Evolutionary conservation across 2,797 vertebrate genomes (phyloP), one percentile per base, ranked within the genome.

Genomic region (Mormyrus proboscirostris): DNA sequence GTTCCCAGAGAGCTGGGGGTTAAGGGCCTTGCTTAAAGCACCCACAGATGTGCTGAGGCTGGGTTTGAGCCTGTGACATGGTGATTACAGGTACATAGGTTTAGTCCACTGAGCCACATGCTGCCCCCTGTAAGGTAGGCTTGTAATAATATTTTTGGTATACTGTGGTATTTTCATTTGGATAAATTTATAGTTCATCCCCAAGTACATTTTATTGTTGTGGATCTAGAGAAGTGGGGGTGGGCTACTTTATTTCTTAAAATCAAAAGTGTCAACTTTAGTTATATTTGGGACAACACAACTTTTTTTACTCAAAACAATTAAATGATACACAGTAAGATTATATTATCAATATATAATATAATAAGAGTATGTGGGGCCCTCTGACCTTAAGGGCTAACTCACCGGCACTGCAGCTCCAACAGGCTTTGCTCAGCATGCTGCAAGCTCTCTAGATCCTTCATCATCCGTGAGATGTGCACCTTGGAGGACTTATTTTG

Each of bases 391-490:
- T 47, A 2, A 5, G 33, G 16, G 5, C 3, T 89, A 87, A 94
- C 95, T 93, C 92, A 99, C 98, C 97, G 98, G 93, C 96, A 96
- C 93, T 99, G 98, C 91, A 99, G 94, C 89, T 99, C 98, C 89
- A 96, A 92, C 41, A 99, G 97, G 93, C 98, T 99, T 92, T 97
- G 96, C 91, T 99, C 98, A 2, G 98, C 98, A 0, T 96, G 95
- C 88, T 99, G 98, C 12, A 99, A 96, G 90, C 98, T 98, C 91
- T 99, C 98, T 93, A 99, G 95, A 88, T 99, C 98, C 95, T 96
- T 99, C 98, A 99, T 99, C 98, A 99, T 99, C 95, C 98, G 97
- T 90, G 97, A 96, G 92, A 99, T 96, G 94, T 99, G 98, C 91
- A 99, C 97, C 94, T 97, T 98, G 88, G 98, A 99, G 86, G 97